Conservation (phyloP, 1,140 invertebrate species). For the Himalopsyche phryganea region DNA sequence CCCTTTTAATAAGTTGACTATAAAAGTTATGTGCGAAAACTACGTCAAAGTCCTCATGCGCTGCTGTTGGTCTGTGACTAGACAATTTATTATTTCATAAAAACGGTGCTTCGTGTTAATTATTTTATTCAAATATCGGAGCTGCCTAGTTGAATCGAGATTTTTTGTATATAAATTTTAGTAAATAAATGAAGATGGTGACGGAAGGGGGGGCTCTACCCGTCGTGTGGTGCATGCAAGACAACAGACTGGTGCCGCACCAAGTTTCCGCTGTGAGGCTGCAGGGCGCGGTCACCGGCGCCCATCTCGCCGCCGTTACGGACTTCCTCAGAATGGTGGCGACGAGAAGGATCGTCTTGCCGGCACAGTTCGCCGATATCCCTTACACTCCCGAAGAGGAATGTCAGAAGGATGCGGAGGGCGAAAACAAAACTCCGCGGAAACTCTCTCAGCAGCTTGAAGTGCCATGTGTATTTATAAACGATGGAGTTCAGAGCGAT, state of each 20-base stretch:
- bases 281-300: conserved; percentile 58
- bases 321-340: conserved; percentile 59
- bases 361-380: conserved; percentile 44
- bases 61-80: too few species aligned
- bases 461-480: conserved; percentile 52
- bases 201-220: conserved; percentile 53
- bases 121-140: too few species aligned
- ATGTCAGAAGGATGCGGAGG: conserved; percentile 12
- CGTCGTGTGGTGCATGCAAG: conserved; percentile 62
- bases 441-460: conserved; percentile 53
- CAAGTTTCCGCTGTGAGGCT: conserved; percentile 60
- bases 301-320: conserved; percentile 59
- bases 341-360: conserved; percentile 56
- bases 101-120: too few species aligned
- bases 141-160: too few species aligned
- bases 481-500: conserved; percentile 47
- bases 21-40: too few species aligned
- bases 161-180: too few species aligned
- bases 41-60: too few species aligned
- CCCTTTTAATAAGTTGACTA: too few species aligned
- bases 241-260: conserved; percentile 60
- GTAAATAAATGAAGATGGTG: conserved; percentile 45
- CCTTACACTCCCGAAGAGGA: conserved; percentile 45
- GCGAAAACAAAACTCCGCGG: conserved; percentile 32
- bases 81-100: too few species aligned